Evolutionary conservation across 2,113 vertebrate species (phyloP), one percentile per base, ranked within the genome.

Genomic region (Phyllopteryx taeniolatus): DNA sequence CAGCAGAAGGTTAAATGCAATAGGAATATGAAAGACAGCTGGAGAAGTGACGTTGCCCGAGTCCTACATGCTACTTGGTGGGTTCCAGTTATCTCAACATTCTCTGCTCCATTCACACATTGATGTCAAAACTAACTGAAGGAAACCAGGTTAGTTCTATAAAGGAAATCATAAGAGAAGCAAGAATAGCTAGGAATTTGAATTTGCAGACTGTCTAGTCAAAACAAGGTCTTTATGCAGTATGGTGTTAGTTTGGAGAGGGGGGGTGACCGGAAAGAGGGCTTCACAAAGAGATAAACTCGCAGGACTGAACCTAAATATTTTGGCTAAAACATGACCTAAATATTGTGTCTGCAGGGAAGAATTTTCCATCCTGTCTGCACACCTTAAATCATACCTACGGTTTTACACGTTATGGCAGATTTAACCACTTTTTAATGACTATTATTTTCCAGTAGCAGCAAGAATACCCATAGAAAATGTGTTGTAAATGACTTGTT

Each of bases 321-420:
- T 90, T 88, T 87, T 68, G 82, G 87, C 90, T 90, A 75, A 84
- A 88, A 79, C 77, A 75, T 80, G 79, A 83, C 84, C 83, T 79
- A 89, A 89, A 89, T 88, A 87, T 87, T 86, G 81, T 83, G 87
- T 88, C 85, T 88, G 73, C 43, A 63, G 67, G 82, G 44, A 51
- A 73, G 66, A 71, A 31, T 71, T 83, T 85, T 85, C 85, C 84
- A 79, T 83, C 86, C 82, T 67, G 81, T 83, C 74, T 79, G 79
- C 71, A 81, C 69, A 75, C 74, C 42, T 39, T 68, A 76, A 80
- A 57, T 70, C 65, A 77, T 81, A 76, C 75, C 67, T 68, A 49
- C 53, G 70, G 49, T 80, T 77, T 68, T 62, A 72, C 72, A 80
- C 70, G 77, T 80, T 76, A 70, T 71, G 73, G 85, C 73, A 72